Base-by-base conservation (phyloP, 2,888 invertebrate genomes). In the Papilio gigon region DNA sequence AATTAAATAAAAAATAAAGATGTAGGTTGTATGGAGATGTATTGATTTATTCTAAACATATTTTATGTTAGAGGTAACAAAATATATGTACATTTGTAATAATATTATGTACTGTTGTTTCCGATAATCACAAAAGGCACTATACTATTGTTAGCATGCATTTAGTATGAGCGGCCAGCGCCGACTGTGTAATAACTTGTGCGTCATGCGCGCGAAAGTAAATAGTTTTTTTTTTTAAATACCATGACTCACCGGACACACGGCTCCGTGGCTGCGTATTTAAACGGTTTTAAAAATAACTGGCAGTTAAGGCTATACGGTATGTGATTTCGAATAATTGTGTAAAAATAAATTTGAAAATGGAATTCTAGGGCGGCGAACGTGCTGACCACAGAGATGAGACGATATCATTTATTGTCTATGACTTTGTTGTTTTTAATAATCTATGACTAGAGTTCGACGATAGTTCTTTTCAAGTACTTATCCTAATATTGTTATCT, bases 171-270 rank as follows among this genome's bases (percentile, higher is more conserved):
- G 47, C 12, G 25, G 22, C 47, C 17, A 11, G 63, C 22, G 50
- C 37, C 14, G 6, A 47, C 53, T 25, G 25, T 47, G 37, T 44
- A 66, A 60, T 58, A 56, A 56, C 40, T 64, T 20, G 27, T 64
- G 64, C 68, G 68, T 68, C 68, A 64, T 58, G 20, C 58, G 50
- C 22, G 68, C 68, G 68, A 68, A 64, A 68, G 68, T 67, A 44
- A 65, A 65, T 60, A 60, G 60, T 50, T 44, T 68, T 64, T 68
- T 68, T 68, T 68, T 68, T 56, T 59, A 30, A 64, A 56, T 37
- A 27, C 37, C 42, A 33, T 69, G 68, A 65, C 40, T 69, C 68
- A 69, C 60, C 68, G 65, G 68, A 69, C 53, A 53, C 53, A 69
- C 68, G 68, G 68, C 40, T 53, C 33, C 60, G 30, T 69, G 68